Evolutionary conservation across 2,113 vertebrate genomes (phyloP).

Genomic region (Carassius gibelio): DNA sequence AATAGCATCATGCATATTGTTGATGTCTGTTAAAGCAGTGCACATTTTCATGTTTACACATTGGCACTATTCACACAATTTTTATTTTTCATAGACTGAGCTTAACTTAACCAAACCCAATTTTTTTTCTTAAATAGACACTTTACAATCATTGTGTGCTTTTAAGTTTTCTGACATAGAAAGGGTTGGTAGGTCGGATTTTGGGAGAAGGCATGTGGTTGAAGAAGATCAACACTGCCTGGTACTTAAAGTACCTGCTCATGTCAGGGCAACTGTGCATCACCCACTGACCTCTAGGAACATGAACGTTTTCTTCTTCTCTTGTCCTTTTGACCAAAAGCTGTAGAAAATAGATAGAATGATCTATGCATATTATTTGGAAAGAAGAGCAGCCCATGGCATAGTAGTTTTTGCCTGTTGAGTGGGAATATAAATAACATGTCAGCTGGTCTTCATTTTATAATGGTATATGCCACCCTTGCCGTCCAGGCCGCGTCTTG

Average conservation of each 20-base stretch:
- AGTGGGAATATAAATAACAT: conserved; percentile 59
- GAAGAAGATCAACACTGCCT: background rate
- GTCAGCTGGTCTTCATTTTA: conserved; percentile 63
- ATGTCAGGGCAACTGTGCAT: background rate
- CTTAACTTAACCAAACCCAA: background rate
- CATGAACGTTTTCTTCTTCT: background rate
- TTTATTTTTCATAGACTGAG: background rate
- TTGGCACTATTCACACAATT: background rate
- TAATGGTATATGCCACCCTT: conserved; percentile 65
- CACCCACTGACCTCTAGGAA: background rate
- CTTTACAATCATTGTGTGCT: background rate
- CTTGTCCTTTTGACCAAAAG: background rate
- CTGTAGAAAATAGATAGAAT: conserved; percentile 20
- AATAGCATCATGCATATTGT: background rate
- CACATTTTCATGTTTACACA: background rate
- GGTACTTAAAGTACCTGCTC: background rate
- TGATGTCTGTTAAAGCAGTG: background rate
- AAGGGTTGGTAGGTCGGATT: background rate
- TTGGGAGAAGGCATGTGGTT: background rate
- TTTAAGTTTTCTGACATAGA: background rate
- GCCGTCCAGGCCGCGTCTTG: conserved; percentile 55
- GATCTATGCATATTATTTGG: background rate
- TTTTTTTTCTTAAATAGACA: background rate
- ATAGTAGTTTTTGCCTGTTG: conserved; percentile 45
- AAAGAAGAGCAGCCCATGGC: conserved; percentile 26